A percentile compares a stretch with the other conserved stretches of the same genome.
Conservation (phyloP, 2,888 invertebrate genomes). For the Horisme vitalbata region DNA sequence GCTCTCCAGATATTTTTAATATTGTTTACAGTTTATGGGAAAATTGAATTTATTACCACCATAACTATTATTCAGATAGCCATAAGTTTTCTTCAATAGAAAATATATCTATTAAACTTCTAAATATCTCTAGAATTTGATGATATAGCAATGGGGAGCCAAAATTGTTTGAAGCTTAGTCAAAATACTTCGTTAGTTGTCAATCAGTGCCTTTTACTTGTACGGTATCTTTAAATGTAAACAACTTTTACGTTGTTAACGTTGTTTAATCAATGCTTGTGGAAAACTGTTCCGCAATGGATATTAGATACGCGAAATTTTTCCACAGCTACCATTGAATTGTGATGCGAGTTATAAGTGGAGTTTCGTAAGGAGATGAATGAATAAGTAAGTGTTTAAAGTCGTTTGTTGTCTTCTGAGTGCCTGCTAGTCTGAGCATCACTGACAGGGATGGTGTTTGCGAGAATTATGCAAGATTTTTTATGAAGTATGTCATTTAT, state of each 20-base stretch:
- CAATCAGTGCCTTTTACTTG: constrained; percentile 56
- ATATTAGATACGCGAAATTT: constrained; percentile 17
- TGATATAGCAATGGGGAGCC: constrained; percentile 10
- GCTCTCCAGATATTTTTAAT: not conserved
- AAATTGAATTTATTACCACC: not conserved
- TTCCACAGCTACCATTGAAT: constrained; percentile 21
- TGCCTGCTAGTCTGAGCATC: constrained; percentile 81
- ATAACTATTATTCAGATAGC: constrained; percentile 13
- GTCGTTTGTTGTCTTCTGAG: constrained; percentile 49
- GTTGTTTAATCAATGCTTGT: constrained; percentile 24
- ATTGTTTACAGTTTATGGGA: no score
- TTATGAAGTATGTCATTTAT: constrained; percentile 58
- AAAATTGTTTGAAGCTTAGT: constrained; percentile 23
- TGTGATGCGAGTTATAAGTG: constrained; percentile 21
- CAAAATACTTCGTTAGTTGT: constrained; percentile 34
- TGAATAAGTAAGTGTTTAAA: constrained; percentile 24
- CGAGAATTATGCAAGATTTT: constrained; percentile 80
- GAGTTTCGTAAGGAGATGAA: constrained; percentile 31
- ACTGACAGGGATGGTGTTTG: constrained; percentile 81
- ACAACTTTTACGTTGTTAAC: constrained; percentile 35
- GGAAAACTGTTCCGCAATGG: constrained; percentile 23
- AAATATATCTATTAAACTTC: constrained; percentile 14
- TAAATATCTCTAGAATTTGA: constrained; percentile 20
- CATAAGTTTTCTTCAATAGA: constrained; percentile 26
- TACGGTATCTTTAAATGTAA: constrained; percentile 39